Percentiles rank a stretch among this genome's conserved stretches.
Conservation (phyloP, 2,113 vertebrate genomes). For the Myotis lucifugus region DNA sequence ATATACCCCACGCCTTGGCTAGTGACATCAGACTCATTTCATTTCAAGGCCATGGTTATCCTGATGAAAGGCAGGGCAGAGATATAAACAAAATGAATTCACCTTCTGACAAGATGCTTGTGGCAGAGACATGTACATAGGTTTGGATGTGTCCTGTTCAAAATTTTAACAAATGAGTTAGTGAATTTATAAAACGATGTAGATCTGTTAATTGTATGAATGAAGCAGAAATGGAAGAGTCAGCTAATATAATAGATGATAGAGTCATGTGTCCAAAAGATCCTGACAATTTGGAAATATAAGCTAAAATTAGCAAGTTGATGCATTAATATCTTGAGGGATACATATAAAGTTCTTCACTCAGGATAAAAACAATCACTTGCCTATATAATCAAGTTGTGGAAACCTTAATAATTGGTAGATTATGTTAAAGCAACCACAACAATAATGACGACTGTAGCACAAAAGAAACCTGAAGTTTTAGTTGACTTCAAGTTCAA, state of each 20-base stretch:
- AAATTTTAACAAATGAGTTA: conserved; percentile 26
- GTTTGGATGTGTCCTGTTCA: conserved; percentile 13
- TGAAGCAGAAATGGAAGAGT: conserved; percentile 18
- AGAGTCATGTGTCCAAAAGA: conserved; percentile 45
- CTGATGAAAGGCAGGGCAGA: conserved; percentile 8
- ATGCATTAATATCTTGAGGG: not conserved
- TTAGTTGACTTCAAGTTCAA: not conserved
- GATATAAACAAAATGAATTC: not conserved
- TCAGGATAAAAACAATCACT: conserved; percentile 23
- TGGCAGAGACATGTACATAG: not conserved
- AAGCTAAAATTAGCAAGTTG: conserved; percentile 42
- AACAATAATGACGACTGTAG: not conserved
- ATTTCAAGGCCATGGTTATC: not conserved
- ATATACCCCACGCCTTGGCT: not conserved
- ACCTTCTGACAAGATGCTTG: not conserved
- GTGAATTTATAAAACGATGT: not conserved
- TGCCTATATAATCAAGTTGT: not conserved
- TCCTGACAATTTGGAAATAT: not conserved
- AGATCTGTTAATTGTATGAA: conserved; percentile 30
- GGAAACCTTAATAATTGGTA: not conserved
- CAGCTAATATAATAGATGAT: conserved; percentile 4
- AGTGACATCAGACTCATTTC: conserved; percentile 55
- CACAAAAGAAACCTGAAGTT: conserved; percentile 46
- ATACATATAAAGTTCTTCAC: conserved; percentile 21
- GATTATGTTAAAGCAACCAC: not conserved